A percentile compares a stretch with the other conserved stretches of the same genome.
Evolutionary conservation across 2,113 vertebrate species (phyloP).

Genomic region (Pelecanoides urinatrix): DNA sequence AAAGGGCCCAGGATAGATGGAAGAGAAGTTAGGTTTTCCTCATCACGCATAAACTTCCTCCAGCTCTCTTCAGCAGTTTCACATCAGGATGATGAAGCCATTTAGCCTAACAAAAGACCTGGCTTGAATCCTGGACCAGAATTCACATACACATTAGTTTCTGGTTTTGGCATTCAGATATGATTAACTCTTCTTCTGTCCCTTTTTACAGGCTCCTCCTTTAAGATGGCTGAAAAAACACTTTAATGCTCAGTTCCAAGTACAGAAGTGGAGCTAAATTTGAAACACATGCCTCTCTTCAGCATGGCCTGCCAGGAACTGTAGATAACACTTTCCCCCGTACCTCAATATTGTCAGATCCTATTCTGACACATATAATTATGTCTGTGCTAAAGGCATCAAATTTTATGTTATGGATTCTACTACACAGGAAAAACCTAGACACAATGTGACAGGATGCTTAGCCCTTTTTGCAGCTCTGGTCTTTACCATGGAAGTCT

Average conservation of each 20-base stretch:
- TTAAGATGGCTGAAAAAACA: neutral
- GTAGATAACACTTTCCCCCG: neutral
- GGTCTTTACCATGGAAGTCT: neutral
- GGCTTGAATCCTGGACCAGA: slow-evolving; percentile 11
- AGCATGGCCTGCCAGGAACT: neutral
- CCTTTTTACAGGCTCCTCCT: neutral
- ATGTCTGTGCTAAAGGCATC: neutral
- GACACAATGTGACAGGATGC: neutral
- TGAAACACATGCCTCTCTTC: neutral
- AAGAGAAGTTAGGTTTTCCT: slow-evolving; percentile 3
- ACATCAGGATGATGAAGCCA: neutral
- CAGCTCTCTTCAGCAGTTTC: neutral
- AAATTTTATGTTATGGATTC: neutral
- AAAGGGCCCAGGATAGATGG: neutral
- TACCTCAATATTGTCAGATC: neutral
- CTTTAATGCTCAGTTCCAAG: neutral
- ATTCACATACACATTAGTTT: neutral
- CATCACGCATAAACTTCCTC: neutral
- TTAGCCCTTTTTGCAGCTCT: neutral
- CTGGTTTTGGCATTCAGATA: slow-evolving; percentile 8
- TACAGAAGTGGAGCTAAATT: neutral
- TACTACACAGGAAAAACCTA: neutral
- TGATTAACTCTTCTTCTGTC: neutral
- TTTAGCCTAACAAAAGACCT: slow-evolving; percentile 7
- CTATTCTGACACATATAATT: neutral